phyloP scores from a whole-genome alignment of 2,797 vertebrate species.

The Varecia variegata region DNA sequence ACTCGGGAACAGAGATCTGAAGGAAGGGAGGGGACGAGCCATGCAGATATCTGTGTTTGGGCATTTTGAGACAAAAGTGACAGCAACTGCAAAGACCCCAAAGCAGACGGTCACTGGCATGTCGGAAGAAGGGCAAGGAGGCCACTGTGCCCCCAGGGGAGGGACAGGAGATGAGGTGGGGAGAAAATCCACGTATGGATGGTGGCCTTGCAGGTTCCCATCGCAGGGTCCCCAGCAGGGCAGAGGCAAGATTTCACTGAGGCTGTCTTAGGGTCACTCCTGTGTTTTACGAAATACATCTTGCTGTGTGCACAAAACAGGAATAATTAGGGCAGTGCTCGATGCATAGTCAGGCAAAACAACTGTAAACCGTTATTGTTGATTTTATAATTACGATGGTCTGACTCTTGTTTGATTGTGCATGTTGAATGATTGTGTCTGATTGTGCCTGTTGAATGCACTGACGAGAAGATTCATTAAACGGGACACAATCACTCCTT shows the following conservation, averaged over 20 bases:
- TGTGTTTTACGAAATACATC: not conserved
- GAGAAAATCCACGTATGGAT: not conserved
- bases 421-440: not conserved
- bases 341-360: not conserved
- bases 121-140: not conserved
- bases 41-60: not conserved
- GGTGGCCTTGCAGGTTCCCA: not conserved
- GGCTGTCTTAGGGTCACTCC: not conserved
- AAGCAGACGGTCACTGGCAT: not conserved
- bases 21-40: not conserved
- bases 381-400: not conserved
- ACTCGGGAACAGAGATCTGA: not conserved
- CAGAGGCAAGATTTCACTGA: not conserved
- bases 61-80: not conserved
- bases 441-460: not conserved
- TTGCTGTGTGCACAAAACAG: not conserved
- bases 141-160: fast-evolving
- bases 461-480: not conserved
- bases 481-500: not conserved
- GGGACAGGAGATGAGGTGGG: not conserved
- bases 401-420: not conserved
- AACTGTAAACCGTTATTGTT: not conserved
- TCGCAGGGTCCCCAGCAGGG: fast-evolving
- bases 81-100: not conserved
- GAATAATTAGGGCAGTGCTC: not conserved